Evolutionary conservation across 2,113 vertebrate species (phyloP), one percentile per base, ranked within the genome.

Genomic region (Phainopepla nitens): DNA sequence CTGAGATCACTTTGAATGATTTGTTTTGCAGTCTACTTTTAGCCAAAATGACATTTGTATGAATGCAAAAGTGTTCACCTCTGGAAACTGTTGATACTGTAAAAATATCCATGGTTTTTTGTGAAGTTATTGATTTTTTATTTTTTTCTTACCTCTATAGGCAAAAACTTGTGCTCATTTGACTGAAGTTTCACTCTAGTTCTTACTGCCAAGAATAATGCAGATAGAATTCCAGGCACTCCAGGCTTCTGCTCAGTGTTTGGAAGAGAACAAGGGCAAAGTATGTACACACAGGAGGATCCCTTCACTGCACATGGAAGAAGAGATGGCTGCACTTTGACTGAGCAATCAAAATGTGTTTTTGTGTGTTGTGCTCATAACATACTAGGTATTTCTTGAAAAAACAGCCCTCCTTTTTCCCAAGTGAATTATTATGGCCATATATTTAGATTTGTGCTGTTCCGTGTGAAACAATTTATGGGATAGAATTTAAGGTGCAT

Each of bases 241-340:
- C 21, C 22, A 69, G 53, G 17, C 2, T 88, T 50, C 25, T 81
- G 6, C 25, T 51, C 25, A 36, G 35, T 22, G 11, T 29, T 15
- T 57, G 24, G 6, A 13, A 23, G 36, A 65, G 22, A 78, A 7
- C 13, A 65, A 69, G 35, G 16, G 10, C 27, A 36, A 80, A 90
- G 7, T 7, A 0, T 13, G 5, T 56, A 3, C 33, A 25, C n/a
- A 39, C 45, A 90, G 41, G 8, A 31, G 9, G 31, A 70, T 24
- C 13, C 6, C 18, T 29, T 21, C 0, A 0, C 27, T 70, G 45
- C 13, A 22, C 0, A 0, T 24, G n/a, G 13, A 35, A 82, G 33
- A 89, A 68, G 25, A 44, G 2, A 7, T 60, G 35, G 14, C n/a
- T 69, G 41, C 49, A 27, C 14, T 65, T 65, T 16, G 23, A 61